Base-by-base conservation (phyloP, 2,888 invertebrate genomes). In the Auanema freiburgensis region DNA sequence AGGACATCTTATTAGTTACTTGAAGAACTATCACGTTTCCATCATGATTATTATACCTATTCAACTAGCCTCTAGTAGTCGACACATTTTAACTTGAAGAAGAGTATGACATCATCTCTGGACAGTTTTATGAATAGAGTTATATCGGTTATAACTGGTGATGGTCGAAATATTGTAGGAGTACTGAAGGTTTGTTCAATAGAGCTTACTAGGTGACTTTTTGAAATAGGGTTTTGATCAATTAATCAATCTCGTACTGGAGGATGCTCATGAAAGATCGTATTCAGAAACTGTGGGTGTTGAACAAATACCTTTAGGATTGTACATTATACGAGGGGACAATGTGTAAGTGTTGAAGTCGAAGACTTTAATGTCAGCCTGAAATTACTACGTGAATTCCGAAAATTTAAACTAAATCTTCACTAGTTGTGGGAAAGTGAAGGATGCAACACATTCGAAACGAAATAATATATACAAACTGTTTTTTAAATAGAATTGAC, bases 221-320 rank as follows among this genome's bases (percentile, higher is more conserved):
- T 2, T 12, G 12, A 58, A 67, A 11, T 54, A 72, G 71, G 98
- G 98, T 40, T 98, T 95, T 86, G 98, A 98, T 86, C 98, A 98
- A 86, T 93, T 96, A n/a, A 93, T 97, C 74, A 98, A 99, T 84
- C 88, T 99, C 72, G 95, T 98, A 79, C 87, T 98, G 71, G 96
- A 97, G 84, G 97, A 98, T 85, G 94, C 95, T 42, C 95, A 96
- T 84, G 98, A 99, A 85, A 88, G 98, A 80, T 95, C 98, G n/a
- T 98, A 93, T 86, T 95, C 93, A 10, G 76, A 77, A 58, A 69
- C 65, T 16, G 89, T 91, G 75, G 97, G 97, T 40, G 92, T 98
- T 42, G 92, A 93, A 82, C 92, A 92, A 86, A 95, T 98, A 63
- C 92, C 94, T 63, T 88, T 99, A 51, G 98, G 98, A 23, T 88